Base-by-base conservation (phyloP, 2,888 invertebrate species). In the Euspilapteryx auroguttella region DNA sequence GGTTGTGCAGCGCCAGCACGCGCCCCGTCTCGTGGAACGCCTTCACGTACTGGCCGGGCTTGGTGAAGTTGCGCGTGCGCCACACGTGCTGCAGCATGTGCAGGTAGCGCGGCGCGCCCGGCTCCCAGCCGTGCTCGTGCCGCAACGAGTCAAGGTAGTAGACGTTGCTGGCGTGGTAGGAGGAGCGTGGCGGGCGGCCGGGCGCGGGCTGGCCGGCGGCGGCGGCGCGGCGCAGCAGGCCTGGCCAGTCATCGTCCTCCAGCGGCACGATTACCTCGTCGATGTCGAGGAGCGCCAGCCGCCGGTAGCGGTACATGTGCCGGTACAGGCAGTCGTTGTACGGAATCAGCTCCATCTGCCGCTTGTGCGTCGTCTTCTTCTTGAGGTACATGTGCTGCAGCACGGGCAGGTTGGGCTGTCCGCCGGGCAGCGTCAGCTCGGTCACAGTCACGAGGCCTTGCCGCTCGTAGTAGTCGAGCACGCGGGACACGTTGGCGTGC, bases 251-350 rank as follows among this genome's bases (percentile, higher is more conserved):
- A 10, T 54, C 54, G 45, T 84, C 83, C 41, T 85, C 81, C 40
- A 88, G 73, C 5, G 95, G 95, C 84, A 96, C 92, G 42, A 96
- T 94, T 31, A 94, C 89, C 65, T 96, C 96, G 65, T 96, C 96
- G 38, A 93, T 89, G 57, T 96, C 96, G 29, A 95, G 77, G 33
- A 96, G 75, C n/a, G 90, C 91, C 30, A 94, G 86, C 66, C 90
- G 93, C 37, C 89, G 84, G 63, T 94, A 95, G 38, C 86, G 80
- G 57, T 94, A 90, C 76, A 95, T 83, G 55, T 95, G 89, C 55
- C 91, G 87, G 71, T 95, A 95, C 30, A 96, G 79, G 51, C 96
- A 96, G 62, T 96, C 96, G 62, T 96, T 96, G 78, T 96, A 96
- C 8, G 95, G 94, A 43, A 96, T 91, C 34, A 96, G 79, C 65